Evolutionary conservation across 2,797 vertebrate genomes (phyloP).

Genomic region (Hippopotamyrus pictus): DNA sequence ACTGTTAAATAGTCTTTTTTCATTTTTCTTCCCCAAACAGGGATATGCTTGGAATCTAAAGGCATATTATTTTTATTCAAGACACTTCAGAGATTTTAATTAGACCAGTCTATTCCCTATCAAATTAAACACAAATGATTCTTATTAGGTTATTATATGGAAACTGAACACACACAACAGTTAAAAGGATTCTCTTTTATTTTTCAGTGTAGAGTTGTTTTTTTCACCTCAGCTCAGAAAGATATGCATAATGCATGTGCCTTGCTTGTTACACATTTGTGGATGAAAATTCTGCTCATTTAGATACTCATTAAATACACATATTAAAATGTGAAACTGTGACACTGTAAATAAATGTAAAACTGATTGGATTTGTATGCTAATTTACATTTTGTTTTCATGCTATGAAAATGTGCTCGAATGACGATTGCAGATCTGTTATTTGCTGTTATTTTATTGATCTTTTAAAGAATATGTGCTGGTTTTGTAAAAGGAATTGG

Average conservation of each 20-base stretch:
- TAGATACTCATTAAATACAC: neutral
- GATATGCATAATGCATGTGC: neutral
- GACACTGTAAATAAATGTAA: neutral
- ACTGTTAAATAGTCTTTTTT: neutral
- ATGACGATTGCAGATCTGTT: neutral
- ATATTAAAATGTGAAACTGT: slow-evolving; percentile 5
- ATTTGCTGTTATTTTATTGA: neutral
- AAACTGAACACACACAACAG: neutral
- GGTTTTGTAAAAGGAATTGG: neutral
- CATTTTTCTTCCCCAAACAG: neutral
- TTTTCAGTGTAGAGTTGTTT: neutral
- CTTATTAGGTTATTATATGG: neutral
- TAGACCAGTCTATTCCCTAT: neutral
- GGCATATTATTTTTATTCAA: slow-evolving; percentile 11
- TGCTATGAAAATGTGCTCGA: neutral
- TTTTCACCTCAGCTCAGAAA: neutral
- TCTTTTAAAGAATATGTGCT: neutral
- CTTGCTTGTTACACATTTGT: neutral
- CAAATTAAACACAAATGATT: slow-evolving; percentile 9
- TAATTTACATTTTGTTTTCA: neutral
- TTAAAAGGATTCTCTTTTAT: slow-evolving; percentile 1
- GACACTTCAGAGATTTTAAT: slow-evolving; percentile 15
- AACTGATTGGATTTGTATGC: neutral
- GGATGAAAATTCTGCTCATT: neutral
- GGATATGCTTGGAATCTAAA: neutral